These are phyloP conservation scores for Tethya wilhelma DNA, from an alignment of 37 sponge, comb jelly and placozoan genomes.

Conservation along the genomic window DNA sequence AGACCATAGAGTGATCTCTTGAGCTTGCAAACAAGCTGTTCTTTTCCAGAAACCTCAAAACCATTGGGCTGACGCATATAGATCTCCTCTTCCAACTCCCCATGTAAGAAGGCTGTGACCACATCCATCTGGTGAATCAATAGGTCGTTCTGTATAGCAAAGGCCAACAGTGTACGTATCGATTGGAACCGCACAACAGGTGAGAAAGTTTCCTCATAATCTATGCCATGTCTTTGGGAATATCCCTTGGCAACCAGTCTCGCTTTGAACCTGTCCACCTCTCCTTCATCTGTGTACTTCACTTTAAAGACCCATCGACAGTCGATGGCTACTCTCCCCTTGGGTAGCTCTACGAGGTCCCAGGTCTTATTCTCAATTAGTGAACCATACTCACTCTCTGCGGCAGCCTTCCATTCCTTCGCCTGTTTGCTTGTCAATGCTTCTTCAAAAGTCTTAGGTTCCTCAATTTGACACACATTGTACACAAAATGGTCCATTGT, in stretches of 20 bases:
- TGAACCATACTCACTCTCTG: conserved; percentile 53
- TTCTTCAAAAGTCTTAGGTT: conserved; percentile 24
- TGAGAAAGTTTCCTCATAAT: conserved; percentile 52
- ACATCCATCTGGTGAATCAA: conserved; percentile 57
- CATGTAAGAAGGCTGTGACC: conserved; percentile 56
- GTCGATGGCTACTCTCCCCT: conserved; percentile 24
- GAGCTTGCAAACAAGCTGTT: conserved; percentile 35
- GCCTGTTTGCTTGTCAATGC: conserved; percentile 9
- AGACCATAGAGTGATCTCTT: conserved; percentile 49
- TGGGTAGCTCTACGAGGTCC: conserved; percentile 38
- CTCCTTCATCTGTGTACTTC: conserved; percentile 27
- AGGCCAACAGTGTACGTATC: conserved; percentile 36
- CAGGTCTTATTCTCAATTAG: conserved; percentile 50
- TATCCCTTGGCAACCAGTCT: conserved; percentile 47
- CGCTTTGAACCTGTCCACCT: conserved; percentile 37
- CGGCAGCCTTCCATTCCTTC: conserved; percentile 45
- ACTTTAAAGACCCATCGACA: conserved; percentile 53
- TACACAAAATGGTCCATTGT: conserved; percentile 1
- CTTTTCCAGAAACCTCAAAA: conserved; percentile 13
- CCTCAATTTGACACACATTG: neutral
- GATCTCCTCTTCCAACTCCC: conserved; percentile 39
- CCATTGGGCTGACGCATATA: conserved; percentile 56
- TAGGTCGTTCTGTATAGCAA: conserved; percentile 57
- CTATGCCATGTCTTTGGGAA: conserved; percentile 35
- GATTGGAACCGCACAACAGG: conserved; percentile 46